These are phyloP conservation scores for Sapayoa aenigma DNA, from an alignment of 2,113 vertebrate genomes.

Conservation along the genomic window DNA sequence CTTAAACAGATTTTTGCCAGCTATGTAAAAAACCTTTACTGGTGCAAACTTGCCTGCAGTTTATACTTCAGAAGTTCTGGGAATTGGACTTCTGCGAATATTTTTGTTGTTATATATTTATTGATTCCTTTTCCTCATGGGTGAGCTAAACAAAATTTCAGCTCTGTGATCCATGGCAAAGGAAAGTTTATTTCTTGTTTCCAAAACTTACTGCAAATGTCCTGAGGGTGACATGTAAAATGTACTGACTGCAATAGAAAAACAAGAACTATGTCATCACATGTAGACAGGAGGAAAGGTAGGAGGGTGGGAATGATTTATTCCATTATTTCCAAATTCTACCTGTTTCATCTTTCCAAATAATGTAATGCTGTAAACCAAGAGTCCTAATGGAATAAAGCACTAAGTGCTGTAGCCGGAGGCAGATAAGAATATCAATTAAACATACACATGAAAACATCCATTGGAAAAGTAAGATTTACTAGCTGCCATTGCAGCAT, in stretches of 20 bases:
- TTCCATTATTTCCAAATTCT: neutral
- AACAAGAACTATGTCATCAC: neutral
- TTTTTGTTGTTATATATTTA: slow-evolving; percentile 2
- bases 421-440: slow-evolving; percentile 19
- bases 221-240: neutral
- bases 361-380: neutral
- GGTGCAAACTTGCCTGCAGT: neutral
- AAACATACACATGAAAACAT: slow-evolving; percentile 25
- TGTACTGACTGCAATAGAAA: neutral
- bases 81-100: neutral
- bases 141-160: neutral
- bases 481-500: neutral
- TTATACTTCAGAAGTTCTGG: neutral
- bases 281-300: neutral
- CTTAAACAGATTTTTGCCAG: neutral
- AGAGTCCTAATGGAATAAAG: slow-evolving; percentile 6
- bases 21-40: neutral
- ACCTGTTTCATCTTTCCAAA: neutral
- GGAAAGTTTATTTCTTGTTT: neutral
- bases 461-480: slow-evolving; percentile 10
- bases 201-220: neutral
- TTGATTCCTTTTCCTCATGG: neutral
- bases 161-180: neutral
- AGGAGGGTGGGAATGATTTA: neutral
- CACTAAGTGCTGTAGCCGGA: neutral